A percentile compares a stretch with the other conserved stretches of the same genome.
Conservation (phyloP, 2,888 invertebrate genomes). For the Adineta ricciae region DNA sequence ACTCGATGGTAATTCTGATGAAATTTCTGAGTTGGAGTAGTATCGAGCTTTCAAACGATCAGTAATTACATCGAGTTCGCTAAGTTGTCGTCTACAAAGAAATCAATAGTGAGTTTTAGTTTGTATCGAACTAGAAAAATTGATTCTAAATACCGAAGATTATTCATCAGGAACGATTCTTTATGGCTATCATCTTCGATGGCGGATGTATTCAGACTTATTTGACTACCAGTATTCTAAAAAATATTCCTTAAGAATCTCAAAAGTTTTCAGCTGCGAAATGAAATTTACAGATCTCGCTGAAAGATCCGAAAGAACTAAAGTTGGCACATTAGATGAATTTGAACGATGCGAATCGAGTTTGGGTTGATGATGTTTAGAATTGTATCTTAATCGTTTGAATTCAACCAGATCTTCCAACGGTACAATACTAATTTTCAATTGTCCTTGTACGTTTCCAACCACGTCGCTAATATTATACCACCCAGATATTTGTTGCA, state of each 20-base stretch:
- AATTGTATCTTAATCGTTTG: background rate
- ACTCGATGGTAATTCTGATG: background rate
- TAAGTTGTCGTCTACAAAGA: background rate
- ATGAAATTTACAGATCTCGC: background rate
- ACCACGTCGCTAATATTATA: constrained; percentile 49
- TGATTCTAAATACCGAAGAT: background rate
- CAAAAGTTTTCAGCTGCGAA: background rate
- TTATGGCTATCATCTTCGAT: constrained; percentile 4
- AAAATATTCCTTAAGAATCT: background rate
- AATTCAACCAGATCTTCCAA: constrained; percentile 24
- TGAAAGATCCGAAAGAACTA: background rate
- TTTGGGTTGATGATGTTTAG: background rate
- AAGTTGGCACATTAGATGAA: background rate
- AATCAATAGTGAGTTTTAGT: background rate
- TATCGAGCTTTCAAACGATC: background rate
- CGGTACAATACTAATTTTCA: constrained; percentile 41
- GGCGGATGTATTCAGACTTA: background rate
- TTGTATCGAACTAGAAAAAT: background rate
- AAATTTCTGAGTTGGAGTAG: background rate
- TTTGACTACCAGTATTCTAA: background rate
- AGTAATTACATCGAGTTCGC: background rate
- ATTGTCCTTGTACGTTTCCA: constrained; percentile 47
- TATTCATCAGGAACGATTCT: background rate
- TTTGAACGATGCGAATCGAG: background rate
- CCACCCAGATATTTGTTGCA: constrained; percentile 47